Evolutionary conservation across 2,113 vertebrate genomes (phyloP).

Genomic region (Pungitius pungitius): DNA sequence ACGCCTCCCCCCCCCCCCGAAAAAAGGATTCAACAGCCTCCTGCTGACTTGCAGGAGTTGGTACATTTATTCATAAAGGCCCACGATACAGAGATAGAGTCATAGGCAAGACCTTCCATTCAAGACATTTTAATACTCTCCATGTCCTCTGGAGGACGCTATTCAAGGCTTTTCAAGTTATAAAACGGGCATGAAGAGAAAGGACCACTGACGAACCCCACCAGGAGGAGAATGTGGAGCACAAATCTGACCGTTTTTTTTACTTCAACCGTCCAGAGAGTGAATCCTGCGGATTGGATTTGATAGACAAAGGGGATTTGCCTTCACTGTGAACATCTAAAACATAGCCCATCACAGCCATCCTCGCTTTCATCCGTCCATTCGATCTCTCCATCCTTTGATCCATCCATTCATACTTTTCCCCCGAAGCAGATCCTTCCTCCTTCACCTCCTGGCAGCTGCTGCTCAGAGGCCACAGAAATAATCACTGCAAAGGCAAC

Average conservation of each 20-base stretch:
- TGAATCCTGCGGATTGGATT: conserved; percentile 9
- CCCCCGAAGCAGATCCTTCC: not conserved
- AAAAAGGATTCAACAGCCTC: not conserved
- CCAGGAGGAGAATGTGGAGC: not conserved
- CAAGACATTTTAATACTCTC: not conserved
- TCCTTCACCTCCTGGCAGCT: conserved; percentile 7
- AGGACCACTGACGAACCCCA: not conserved
- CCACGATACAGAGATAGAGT: not conserved
- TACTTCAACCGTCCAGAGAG: not conserved
- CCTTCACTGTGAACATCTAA: conserved; percentile 11
- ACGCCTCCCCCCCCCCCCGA: too few relatives aligned
- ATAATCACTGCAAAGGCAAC: conserved; percentile 3
- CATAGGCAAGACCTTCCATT: not conserved
- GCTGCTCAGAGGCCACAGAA: conserved; percentile 17
- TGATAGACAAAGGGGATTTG: conserved; percentile 23
- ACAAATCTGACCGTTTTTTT: not conserved
- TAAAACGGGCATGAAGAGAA: not conserved
- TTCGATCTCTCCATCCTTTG: conserved; percentile 19
- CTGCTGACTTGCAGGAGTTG: not conserved
- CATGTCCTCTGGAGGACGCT: not conserved
- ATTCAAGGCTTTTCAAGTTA: not conserved
- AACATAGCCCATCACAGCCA: not conserved
- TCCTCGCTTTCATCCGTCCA: conserved; percentile 23
- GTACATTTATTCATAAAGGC: not conserved
- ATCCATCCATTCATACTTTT: conserved; percentile 20